Percentiles rank a stretch among this genome's conserved stretches.
phyloP scores from a whole-genome alignment of 2,113 vertebrate genomes.

The Chloebia gouldiae region DNA sequence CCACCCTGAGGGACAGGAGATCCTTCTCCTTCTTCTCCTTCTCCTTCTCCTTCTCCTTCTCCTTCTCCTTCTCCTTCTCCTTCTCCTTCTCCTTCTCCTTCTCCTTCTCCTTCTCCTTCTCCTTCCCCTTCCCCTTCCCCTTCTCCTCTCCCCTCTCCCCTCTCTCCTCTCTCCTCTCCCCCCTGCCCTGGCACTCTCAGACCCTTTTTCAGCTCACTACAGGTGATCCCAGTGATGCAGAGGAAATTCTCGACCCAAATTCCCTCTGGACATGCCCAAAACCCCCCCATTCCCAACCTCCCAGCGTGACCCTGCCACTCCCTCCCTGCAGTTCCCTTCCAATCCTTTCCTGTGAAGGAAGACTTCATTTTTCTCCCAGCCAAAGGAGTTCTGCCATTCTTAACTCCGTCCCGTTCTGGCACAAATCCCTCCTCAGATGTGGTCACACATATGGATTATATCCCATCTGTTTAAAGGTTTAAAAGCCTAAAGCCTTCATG shows the following conservation, averaged over 20 bases:
- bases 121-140: not conserved
- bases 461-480: slow-evolving; percentile 61
- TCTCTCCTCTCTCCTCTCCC: not conserved
- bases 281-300: not conserved
- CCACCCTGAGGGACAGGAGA: not conserved
- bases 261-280: fast-evolving
- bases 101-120: not conserved
- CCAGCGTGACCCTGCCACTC: not conserved
- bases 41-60: not conserved
- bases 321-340: fast-evolving
- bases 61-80: not conserved
- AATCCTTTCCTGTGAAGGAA: not conserved
- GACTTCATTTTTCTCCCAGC: not conserved
- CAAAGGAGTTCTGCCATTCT: not conserved
- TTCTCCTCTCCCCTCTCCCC: not conserved
- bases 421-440: slow-evolving; percentile 57
- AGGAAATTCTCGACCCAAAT: not conserved
- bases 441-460: slow-evolving; percentile 50
- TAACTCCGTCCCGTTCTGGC: not conserved
- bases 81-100: not conserved
- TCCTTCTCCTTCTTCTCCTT: not conserved
- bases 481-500: slow-evolving; percentile 21
- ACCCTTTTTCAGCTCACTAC: not conserved
- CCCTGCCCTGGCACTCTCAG: not conserved
- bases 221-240: not conserved